phyloP scores from a whole-genome alignment of 2,797 vertebrate species.

The Tenualosa ilisha region DNA sequence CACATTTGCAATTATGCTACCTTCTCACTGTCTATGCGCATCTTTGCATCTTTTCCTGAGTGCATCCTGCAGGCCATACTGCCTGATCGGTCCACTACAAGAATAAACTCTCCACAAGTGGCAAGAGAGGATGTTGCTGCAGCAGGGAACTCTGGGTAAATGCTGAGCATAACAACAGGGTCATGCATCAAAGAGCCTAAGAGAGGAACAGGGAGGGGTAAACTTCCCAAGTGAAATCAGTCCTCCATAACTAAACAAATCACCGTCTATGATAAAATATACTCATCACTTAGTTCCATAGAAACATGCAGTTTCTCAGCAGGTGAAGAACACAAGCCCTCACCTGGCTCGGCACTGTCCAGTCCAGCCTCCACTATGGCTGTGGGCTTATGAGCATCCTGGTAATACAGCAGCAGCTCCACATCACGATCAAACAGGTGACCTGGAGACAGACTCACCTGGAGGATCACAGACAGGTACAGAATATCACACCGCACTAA shows the following conservation, averaged over 20 bases:
- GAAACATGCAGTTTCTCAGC: not conserved
- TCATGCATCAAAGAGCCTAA: conserved; percentile 80
- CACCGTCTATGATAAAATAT: not conserved
- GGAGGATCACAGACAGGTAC: conserved; percentile 30
- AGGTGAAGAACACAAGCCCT: conserved; percentile 26
- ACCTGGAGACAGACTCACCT: conserved; percentile 77
- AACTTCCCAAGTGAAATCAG: not conserved
- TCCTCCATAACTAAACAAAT: not conserved
- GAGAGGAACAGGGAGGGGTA: not conserved
- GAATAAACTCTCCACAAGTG: conserved; percentile 79
- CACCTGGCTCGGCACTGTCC: conserved; percentile 67
- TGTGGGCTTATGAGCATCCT: conserved; percentile 73
- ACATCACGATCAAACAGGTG: conserved; percentile 82
- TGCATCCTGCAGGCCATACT: conserved; percentile 71
- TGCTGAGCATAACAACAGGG: conserved; percentile 78
- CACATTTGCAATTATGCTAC: conserved; percentile 57
- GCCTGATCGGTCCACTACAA: conserved; percentile 82
- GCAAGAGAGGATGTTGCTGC: conserved; percentile 55
- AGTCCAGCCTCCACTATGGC: conserved; percentile 76
- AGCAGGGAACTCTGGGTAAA: conserved; percentile 79
- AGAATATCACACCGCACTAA: not conserved
- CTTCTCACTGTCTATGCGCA: conserved; percentile 76
- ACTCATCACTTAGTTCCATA: not conserved
- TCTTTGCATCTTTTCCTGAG: not conserved
- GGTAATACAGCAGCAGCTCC: conserved; percentile 81